Percentiles rank a stretch among this genome's conserved stretches.
phyloP scores from a whole-genome alignment of 2,797 vertebrate genomes.

The Nyctalus aviator region DNA sequence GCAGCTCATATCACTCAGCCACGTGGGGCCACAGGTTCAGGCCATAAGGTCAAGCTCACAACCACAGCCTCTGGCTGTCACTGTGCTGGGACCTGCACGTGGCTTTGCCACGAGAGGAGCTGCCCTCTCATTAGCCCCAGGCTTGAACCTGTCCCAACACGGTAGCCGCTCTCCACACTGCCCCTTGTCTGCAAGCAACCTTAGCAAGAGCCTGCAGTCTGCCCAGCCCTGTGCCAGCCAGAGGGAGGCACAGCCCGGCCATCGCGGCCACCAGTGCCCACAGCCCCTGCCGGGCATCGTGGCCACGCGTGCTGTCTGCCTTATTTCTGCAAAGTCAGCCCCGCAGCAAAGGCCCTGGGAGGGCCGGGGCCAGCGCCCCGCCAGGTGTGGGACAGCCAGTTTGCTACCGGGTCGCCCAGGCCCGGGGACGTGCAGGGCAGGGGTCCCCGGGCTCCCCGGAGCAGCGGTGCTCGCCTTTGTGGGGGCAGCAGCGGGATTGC shows the following conservation, averaged over 20 bases:
- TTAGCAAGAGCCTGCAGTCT: not conserved
- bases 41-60: no score
- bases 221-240: not conserved
- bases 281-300: no score
- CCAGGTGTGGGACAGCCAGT: not conserved
- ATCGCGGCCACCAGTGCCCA: no score
- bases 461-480: constrained; percentile 41
- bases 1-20: no score
- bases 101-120: no score
- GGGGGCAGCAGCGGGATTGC: not conserved
- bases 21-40: no score
- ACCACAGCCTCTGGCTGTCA: no score
- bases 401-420: not conserved
- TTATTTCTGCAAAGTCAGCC: not conserved
- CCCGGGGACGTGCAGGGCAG: not conserved
- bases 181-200: not conserved
- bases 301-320: not conserved
- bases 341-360: not conserved
- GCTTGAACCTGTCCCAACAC: no score
- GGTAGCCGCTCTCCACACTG: not conserved
- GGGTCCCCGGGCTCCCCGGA: constrained; percentile 7
- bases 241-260: not conserved
- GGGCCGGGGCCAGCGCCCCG: no score
- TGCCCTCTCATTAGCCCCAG: no score
- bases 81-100: no score